A percentile compares a stretch with the other conserved stretches of the same genome.
These are phyloP conservation scores for Oedothorax gibbosus DNA, from an alignment of 1,140 invertebrate genomes.

Conservation along the genomic window DNA sequence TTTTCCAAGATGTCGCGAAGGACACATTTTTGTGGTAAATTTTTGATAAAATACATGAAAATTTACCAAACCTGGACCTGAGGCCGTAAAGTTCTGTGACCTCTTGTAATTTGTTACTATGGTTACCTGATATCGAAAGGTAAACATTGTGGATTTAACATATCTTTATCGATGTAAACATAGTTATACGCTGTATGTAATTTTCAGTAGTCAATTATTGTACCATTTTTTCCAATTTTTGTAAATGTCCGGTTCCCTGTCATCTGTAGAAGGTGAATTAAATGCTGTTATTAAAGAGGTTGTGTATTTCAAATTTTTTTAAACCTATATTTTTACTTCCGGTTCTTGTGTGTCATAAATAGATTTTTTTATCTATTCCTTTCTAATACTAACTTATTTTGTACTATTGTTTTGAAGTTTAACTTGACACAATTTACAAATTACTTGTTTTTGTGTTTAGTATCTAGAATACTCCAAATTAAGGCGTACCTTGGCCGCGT, in stretches of 20 bases:
- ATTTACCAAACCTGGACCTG: too few species aligned
- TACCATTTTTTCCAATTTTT: neutral
- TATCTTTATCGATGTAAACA: too few species aligned
- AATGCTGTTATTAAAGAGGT: conserved; percentile 70
- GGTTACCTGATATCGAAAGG: too few species aligned
- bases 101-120: too few species aligned
- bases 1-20: too few species aligned
- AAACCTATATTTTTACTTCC: neutral
- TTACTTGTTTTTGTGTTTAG: conserved; percentile 60
- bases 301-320: conserved; percentile 30
- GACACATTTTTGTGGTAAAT: too few species aligned
- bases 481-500: conserved; percentile 65
- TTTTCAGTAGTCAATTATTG: too few species aligned
- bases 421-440: neutral
- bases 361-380: too few species aligned
- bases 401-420: neutral
- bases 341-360: neutral
- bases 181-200: too few species aligned
- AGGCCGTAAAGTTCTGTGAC: too few species aligned
- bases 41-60: too few species aligned
- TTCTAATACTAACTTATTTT: neutral
- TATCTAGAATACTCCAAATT: conserved; percentile 68
- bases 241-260: conserved; percentile 59
- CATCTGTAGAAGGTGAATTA: conserved; percentile 68
- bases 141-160: too few species aligned